Base-by-base conservation (phyloP, 2,888 invertebrate species). In the Syritta pipiens region DNA sequence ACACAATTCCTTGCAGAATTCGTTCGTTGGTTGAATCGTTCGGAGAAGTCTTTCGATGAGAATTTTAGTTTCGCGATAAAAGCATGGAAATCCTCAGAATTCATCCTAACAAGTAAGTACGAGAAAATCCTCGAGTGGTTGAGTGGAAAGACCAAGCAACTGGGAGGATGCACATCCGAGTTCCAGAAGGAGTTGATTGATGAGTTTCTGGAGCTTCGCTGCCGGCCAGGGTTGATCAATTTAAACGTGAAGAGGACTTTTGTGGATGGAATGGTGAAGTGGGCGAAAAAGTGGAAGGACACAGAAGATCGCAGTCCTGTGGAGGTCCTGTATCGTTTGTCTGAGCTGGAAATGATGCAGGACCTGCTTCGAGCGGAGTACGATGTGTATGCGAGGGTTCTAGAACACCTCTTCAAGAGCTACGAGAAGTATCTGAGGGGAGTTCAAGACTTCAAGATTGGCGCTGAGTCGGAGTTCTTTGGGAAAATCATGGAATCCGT, bases 61-160 rank as follows among this genome's bases (percentile, higher is more conserved):
- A 87, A 85, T 55, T 51, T 89, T 1, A 83, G 83, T 24, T 89
- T 89, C 65, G 87, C 85, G 0, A 82, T 87, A 1, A 88, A 86
- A 81, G 85, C 86, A 5, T 89, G 88, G 87, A 86, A 86, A 69
- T 87, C 89, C 0, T 82, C 85, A 0, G 88, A 89, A 49, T 86
- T 89, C 26, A 81, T 83, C 0, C 81, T 86, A 26, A 57, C 84
- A 6, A 84, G 81, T 28, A 89, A 89, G 83, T 86, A 88, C 53
- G 87, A 89, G 72, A 81, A 85, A 3, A 81, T 88, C 3, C 72
- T 87, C 1, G 67, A 84, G 12, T 89, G 88, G 88, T 81, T 89
- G 5, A 63, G 76, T 2, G 65, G 83, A 3, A 79, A 83, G 28
- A 26, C 30, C 14, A 49, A 17, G 4, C 81, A n/a, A 46, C 17